phyloP scores from a whole-genome alignment of 2,888 invertebrate genomes.

The Dryobotodes eremita region DNA sequence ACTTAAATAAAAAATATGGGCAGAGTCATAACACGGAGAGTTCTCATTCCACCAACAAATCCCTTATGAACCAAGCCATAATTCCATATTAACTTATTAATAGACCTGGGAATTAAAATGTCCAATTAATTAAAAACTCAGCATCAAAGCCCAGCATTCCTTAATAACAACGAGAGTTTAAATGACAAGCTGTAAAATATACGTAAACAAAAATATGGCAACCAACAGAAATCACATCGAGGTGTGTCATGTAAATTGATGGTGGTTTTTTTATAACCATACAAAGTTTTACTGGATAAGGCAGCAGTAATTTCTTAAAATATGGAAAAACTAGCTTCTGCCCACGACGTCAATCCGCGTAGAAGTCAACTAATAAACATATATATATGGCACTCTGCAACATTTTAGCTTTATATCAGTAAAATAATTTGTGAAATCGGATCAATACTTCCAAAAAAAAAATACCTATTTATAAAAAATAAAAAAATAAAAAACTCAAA shows the following conservation, averaged over 20 bases:
- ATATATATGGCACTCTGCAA: background rate
- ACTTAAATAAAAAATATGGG: background rate
- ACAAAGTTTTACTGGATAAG: slow-evolving; percentile 26
- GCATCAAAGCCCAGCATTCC: slow-evolving; percentile 13
- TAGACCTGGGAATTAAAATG: slow-evolving; percentile 33
- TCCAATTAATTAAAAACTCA: slow-evolving; percentile 14
- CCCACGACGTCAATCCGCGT: background rate
- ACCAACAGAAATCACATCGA: slow-evolving; percentile 46
- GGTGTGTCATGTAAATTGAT: slow-evolving; percentile 51
- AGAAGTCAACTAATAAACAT: background rate
- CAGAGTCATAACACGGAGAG: background rate
- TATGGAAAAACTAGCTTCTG: background rate
- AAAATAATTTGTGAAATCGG: background rate
- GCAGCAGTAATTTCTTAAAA: background rate
- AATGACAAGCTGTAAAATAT: slow-evolving; percentile 31
- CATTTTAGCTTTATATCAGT: too few species aligned
- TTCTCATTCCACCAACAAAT: background rate
- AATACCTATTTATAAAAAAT: too few species aligned
- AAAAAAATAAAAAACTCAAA: too few species aligned
- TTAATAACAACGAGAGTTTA: slow-evolving; percentile 34
- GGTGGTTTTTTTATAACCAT: slow-evolving; percentile 22
- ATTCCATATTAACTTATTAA: slow-evolving; percentile 36
- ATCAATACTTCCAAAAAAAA: background rate
- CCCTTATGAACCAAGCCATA: background rate
- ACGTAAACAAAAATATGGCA: slow-evolving; percentile 35